Percentiles rank a stretch among this genome's conserved stretches.
Evolutionary conservation across 1,140 invertebrate species (phyloP).

Genomic region (Tetramorium simillimum): DNA sequence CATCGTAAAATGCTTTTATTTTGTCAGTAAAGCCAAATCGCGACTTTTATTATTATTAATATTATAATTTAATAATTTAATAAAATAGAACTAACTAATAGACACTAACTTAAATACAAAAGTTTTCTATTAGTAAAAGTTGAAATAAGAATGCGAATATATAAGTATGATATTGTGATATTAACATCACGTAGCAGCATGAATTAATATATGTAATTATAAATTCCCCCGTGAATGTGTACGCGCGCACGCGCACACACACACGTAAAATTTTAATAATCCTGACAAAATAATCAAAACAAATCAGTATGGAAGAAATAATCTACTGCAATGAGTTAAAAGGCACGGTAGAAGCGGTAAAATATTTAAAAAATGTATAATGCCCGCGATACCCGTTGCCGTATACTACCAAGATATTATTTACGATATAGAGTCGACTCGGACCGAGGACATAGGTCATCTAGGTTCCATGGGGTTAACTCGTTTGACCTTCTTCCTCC

Average conservation of each 20-base stretch:
- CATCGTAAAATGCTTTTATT: not conserved
- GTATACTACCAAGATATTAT: constrained; percentile 65
- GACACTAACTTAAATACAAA: not conserved
- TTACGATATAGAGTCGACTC: constrained; percentile 72
- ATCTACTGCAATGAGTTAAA: not conserved
- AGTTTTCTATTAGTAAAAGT: not conserved
- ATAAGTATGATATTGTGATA: not conserved
- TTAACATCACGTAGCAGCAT: not conserved
- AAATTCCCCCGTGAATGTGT: too few relatives aligned
- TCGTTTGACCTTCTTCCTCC: constrained; percentile 76
- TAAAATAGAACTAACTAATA: not conserved
- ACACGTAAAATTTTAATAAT: not conserved
- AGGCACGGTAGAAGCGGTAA: not conserved
- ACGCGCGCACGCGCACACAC: too few relatives aligned
- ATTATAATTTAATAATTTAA: too few relatives aligned
- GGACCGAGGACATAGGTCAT: constrained; percentile 69
- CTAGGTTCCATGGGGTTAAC: constrained; percentile 76
- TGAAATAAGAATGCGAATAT: not conserved
- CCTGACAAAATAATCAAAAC: not conserved
- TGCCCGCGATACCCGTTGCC: constrained; percentile 6
- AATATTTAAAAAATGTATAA: not conserved
- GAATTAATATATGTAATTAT: not conserved
- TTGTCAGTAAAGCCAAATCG: not conserved
- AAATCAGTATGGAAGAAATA: not conserved
- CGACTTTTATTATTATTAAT: not conserved